Conservation (phyloP, 2,888 invertebrate species). For the Sicus ferrugineus region DNA sequence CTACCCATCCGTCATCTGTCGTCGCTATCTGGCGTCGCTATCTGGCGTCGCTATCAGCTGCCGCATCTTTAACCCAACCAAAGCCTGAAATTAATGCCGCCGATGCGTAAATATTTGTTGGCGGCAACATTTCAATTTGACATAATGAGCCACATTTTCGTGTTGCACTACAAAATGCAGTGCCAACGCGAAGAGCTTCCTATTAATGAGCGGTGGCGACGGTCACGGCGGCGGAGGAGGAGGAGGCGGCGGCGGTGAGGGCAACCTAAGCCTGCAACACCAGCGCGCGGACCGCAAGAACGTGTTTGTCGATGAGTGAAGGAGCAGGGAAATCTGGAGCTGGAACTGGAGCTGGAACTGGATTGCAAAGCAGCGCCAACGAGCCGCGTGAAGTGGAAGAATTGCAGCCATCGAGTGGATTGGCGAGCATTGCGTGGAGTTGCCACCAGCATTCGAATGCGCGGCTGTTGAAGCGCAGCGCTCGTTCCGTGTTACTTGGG, state of each 20-base stretch:
- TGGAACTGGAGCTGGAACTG: background rate
- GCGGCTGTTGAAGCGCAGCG: background rate
- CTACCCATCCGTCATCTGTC: background rate
- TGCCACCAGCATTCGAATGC: too few relatives aligned
- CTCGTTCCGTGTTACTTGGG: background rate
- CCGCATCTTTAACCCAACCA: background rate
- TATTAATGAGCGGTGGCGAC: conserved; percentile 36
- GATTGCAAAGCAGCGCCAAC: too few relatives aligned
- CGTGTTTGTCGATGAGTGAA: background rate
- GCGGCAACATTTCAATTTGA: conserved; percentile 63
- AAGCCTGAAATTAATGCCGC: conserved; percentile 1
- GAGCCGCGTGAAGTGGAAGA: too few relatives aligned
- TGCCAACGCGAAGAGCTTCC: conserved; percentile 37
- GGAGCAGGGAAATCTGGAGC: background rate
- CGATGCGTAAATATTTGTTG: conserved; percentile 47
- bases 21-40: background rate
- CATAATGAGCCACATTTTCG: conserved; percentile 62
- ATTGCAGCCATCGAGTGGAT: background rate
- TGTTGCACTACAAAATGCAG: conserved; percentile 38
- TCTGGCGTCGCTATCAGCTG: background rate
- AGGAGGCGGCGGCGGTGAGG: background rate
- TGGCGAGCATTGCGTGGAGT: too few relatives aligned
- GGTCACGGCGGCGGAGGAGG: background rate
- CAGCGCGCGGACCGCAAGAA: background rate
- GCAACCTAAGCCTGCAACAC: background rate